Base-by-base conservation (phyloP, 1,140 invertebrate genomes). In the Ceratosolen solmsi region DNA sequence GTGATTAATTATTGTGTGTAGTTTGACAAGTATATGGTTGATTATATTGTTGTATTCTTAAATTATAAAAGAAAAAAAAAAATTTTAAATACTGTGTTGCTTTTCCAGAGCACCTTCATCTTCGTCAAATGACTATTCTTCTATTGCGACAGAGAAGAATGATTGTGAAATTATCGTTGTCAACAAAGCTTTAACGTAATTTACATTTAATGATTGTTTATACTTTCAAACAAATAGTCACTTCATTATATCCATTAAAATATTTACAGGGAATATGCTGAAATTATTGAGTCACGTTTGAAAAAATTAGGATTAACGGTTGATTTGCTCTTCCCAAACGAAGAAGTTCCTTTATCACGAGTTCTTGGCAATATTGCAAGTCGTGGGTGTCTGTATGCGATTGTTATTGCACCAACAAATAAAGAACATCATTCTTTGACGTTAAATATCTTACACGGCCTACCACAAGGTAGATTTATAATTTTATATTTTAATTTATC, bases 111-210 rank as follows among this genome's bases (percentile, higher is more conserved):
- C 82, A 20, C n/a, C 79, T 46, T 7, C 73, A 63, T 41, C 82
- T 15, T 17, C 33, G 25, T 54, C 84, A 36, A 74, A 54, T 49
- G 90, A 90, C 77, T 90, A 88, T 83, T 89, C 90, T 33, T 86
- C 93, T n/a, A 87, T 91, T 5, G 89, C 92, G 11, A 87, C 92
- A 60, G 93, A 95, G 60, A 92, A 94, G 86, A 97, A 97, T 91
- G 96, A 97, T 87, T 97, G 96, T 90, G 96, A 97, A 91, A 97
- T 97, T 77, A 96, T 97, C 85, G 96, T 96, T 20, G 94, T 96
- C 0, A 95, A 95, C 41, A 96, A 96, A 89, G 88, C 92, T 13
- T 93, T 97, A 71, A 96, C 96, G 96, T 97, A 92, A 94, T 94
- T 93, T 80, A 60, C 54, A 36, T 27, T 51, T 56, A 79, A 20